Conservation (phyloP, 1,140 invertebrate genomes). For the Harlomillsia oculata region DNA sequence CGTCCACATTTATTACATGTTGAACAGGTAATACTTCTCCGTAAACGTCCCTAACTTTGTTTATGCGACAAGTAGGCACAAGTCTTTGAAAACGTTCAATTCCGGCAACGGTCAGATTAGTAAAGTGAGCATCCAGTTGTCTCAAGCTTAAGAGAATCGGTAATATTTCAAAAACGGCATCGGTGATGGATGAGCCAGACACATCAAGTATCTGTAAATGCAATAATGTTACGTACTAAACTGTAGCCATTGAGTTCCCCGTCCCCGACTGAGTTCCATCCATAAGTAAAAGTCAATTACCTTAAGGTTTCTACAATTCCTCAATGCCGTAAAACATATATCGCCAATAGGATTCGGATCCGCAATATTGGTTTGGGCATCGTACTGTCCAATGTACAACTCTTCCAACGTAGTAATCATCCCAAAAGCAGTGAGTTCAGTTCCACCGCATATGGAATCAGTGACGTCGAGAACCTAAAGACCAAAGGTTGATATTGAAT, state of each 20-base stretch:
- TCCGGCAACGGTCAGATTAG: constrained; percentile 17
- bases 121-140: constrained; percentile 24
- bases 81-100: constrained; percentile 15
- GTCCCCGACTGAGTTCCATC: background rate
- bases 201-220: constrained; percentile 23
- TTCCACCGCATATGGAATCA: constrained; percentile 25
- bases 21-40: background rate
- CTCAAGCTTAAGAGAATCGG: constrained; percentile 5
- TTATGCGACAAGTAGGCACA: constrained; percentile 11
- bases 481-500: background rate
- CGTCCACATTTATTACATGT: background rate
- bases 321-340: constrained; percentile 11
- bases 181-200: constrained; percentile 18
- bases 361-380: constrained; percentile 9
- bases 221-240: background rate
- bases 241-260: background rate
- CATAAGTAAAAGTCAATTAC: constrained; percentile 2
- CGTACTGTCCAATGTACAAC: constrained; percentile 34
- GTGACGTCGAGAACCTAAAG: constrained; percentile 30
- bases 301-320: constrained; percentile 10
- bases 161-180: constrained; percentile 12
- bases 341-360: constrained; percentile 15
- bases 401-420: constrained; percentile 25
- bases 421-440: constrained; percentile 19
- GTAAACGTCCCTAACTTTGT: constrained; percentile 8